phyloP scores from a whole-genome alignment of 2,888 invertebrate genomes.

The Ochropacha duplaris region DNA sequence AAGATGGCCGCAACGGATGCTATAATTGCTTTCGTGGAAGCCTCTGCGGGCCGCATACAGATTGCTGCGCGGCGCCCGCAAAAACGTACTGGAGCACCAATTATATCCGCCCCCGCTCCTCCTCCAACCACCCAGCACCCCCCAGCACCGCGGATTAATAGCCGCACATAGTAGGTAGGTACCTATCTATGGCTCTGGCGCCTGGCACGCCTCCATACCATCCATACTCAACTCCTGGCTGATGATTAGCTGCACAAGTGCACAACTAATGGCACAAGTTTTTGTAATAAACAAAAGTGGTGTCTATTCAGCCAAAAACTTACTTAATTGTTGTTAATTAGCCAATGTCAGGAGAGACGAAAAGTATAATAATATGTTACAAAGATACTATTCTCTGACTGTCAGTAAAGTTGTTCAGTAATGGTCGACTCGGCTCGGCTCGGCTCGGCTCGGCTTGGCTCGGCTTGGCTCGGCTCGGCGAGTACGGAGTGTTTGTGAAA shows the following conservation, averaged over 20 bases:
- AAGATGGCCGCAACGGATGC: conserved; percentile 78
- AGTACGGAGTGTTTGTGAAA: neutral
- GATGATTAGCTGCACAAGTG: neutral
- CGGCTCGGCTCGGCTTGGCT: no score
- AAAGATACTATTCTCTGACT: neutral
- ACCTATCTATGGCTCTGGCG: no score
- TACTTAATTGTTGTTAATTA: no score
- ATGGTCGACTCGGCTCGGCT: no score
- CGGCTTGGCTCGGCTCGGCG: neutral
- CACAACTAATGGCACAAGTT: neutral
- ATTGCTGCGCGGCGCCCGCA: conserved; percentile 57
- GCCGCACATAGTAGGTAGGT: conserved; percentile 4
- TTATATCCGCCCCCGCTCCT: conserved; percentile 40
- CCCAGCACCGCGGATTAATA: conserved; percentile 3
- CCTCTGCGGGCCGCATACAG: conserved; percentile 61
- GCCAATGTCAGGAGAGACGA: neutral
- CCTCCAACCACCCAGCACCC: conserved; percentile 10
- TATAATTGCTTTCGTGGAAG: conserved; percentile 78
- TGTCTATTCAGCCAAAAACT: no score
- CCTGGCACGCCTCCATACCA: conserved; percentile 12
- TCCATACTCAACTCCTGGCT: neutral
- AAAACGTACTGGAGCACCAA: conserved; percentile 52
- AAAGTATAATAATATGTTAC: neutral
- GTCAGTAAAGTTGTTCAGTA: no score
- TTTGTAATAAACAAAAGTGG: neutral